phyloP scores from a whole-genome alignment of 2,113 vertebrate genomes.

The Emydura subglobosa region DNA sequence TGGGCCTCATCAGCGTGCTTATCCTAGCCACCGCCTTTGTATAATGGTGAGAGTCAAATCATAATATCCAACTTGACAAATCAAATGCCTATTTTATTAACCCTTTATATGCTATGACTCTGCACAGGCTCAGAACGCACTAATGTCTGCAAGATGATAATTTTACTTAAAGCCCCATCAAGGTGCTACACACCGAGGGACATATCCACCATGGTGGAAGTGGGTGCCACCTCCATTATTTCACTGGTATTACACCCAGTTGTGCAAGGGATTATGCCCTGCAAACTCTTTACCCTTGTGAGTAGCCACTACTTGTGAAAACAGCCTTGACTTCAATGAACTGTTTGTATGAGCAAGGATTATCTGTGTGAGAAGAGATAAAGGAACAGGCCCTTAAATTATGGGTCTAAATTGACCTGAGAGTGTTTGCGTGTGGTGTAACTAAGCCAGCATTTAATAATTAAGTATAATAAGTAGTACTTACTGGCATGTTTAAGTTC shows the following conservation, averaged over 20 bases:
- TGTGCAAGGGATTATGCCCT: not conserved
- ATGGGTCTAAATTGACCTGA: constrained; percentile 30
- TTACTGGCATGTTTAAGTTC: constrained; percentile 33
- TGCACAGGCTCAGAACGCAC: not conserved
- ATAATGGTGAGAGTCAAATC: not conserved
- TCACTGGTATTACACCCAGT: not conserved
- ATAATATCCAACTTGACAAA: not conserved
- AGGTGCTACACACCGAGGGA: not conserved
- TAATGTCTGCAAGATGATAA: not conserved
- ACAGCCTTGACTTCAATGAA: not conserved
- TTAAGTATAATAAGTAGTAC: not conserved
- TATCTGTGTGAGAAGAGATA: not conserved
- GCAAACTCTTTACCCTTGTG: not conserved
- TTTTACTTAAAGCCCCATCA: not conserved
- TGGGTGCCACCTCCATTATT: not conserved
- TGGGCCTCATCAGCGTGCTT: not conserved
- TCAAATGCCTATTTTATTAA: not conserved
- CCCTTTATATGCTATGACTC: not conserved
- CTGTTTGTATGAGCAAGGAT: constrained; percentile 5
- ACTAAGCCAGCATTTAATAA: constrained; percentile 20
- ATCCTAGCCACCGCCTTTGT: not conserved
- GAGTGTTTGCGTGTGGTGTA: constrained; percentile 24
- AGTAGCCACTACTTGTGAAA: not conserved
- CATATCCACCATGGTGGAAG: not conserved
- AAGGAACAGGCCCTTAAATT: constrained; percentile 11